Conservation (phyloP, 2,797 vertebrate species). For the Ctenopoma kingsleyae region DNA sequence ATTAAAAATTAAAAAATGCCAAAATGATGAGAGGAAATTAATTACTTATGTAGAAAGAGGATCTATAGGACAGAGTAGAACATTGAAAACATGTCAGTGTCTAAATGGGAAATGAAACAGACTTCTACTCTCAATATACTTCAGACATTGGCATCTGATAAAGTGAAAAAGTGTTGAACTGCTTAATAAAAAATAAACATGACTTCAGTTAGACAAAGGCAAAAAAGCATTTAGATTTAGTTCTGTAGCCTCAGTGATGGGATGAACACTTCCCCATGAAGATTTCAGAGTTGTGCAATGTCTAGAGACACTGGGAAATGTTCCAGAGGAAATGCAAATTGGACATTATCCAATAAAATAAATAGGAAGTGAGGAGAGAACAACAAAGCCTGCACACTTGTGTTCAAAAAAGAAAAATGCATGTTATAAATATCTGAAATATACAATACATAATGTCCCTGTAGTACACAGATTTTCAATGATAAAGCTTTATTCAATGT, state of each 20-base stretch:
- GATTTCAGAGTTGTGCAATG: slow-evolving; percentile 49
- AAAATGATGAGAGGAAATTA: too few relatives aligned
- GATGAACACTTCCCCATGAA: slow-evolving; percentile 47
- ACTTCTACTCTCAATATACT: neutral
- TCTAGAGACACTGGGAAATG: slow-evolving; percentile 53
- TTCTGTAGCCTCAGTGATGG: neutral
- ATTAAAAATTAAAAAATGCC: too few relatives aligned
- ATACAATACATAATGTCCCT: neutral
- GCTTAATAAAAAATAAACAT: neutral
- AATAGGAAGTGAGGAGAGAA: slow-evolving; percentile 54
- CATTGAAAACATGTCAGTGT: too few relatives aligned
- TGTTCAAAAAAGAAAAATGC: neutral
- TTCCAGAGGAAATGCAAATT: slow-evolving; percentile 57
- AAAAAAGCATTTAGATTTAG: neutral
- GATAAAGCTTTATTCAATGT: slow-evolving; percentile 54
- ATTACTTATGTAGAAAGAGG: too few relatives aligned
- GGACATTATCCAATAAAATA: slow-evolving; percentile 44
- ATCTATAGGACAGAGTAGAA: too few relatives aligned
- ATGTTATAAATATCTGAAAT: neutral
- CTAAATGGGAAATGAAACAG: neutral
- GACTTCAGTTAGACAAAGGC: slow-evolving; percentile 15
- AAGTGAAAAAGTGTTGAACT: neutral
- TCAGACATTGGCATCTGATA: neutral
- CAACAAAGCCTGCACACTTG: slow-evolving; percentile 11
- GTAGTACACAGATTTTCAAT: neutral